Evolutionary conservation across 2,797 vertebrate species (phyloP).

Genomic region (Aythya fuligula): DNA sequence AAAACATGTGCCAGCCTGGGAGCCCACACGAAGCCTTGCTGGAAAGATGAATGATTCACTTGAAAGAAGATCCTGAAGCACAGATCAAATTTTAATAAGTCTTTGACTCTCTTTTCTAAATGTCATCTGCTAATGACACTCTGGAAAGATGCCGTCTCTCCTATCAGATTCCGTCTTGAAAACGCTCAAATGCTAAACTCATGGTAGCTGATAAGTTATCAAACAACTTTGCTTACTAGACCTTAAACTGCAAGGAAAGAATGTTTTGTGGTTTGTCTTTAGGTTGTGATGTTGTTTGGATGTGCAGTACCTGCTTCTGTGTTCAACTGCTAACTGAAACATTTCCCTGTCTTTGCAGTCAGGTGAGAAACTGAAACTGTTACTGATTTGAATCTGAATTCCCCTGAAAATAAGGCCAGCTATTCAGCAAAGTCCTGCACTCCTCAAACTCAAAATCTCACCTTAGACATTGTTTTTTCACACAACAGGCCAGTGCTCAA

Average conservation of each 20-base stretch:
- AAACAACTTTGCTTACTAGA: not conserved
- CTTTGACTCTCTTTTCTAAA: conserved; percentile 31
- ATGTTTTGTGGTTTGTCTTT: not conserved
- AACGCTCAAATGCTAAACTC: not conserved
- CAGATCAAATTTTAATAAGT: conserved; percentile 27
- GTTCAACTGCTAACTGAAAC: not conserved
- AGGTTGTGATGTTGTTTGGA: not conserved
- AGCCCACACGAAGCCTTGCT: not conserved
- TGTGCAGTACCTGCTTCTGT: not conserved
- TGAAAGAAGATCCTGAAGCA: not conserved
- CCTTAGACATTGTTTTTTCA: not conserved
- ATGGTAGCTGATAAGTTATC: not conserved
- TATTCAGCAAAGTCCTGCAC: not conserved
- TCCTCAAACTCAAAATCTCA: not conserved
- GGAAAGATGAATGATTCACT: not conserved
- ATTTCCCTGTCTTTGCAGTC: not conserved
- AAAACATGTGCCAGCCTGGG: not conserved
- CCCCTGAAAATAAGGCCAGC: rapidly evolving
- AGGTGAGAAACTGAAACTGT: not conserved
- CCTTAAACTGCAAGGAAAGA: not conserved
- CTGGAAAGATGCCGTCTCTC: not conserved
- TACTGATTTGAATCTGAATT: not conserved
- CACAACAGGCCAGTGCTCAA: rapidly evolving
- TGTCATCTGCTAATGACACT: conserved; percentile 15
- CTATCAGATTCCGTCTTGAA: not conserved